Base-by-base conservation (phyloP, 1,140 invertebrate genomes). In the Andricus grossulariae region DNA sequence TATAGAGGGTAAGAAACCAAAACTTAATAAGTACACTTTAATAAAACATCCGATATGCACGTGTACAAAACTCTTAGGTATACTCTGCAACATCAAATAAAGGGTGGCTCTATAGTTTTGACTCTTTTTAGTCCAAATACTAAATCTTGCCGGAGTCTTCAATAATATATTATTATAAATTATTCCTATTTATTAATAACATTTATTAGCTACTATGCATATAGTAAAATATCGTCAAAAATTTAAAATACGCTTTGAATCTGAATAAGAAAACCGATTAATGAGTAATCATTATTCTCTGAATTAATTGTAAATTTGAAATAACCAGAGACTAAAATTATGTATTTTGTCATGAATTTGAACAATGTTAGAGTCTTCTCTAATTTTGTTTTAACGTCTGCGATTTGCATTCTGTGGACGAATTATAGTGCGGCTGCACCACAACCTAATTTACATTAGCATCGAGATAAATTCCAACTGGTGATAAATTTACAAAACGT, bases 381-480 rank as follows among this genome's bases (percentile, higher is more conserved):
- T 66, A 66, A 66, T 66, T 66, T 66, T 21, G 39, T 66, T 60
- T 66, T 66, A 66, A 66, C 57, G 57, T 66, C 25, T 21, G 15
- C 57, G 57, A 66, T 66, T 66, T 66, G 57, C 57, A 66, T 66
- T 66, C 57, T 66, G 25, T 66, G 57, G 39, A 66, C 57, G 57
- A 66, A 66, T 66, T 66, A 66, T 66, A 25, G 57, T 66, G 57
- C 39, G 57, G 32, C 57, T 39, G 12, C 4, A 66, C 57, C 57
- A 39, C 57, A 66, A 66, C 57, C 25, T 66, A 66, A 66, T 66
- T 66, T 66, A 66, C 57, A 66, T 66, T 66, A 66, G 57, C 57
- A 66, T 66, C 32, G 32, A 66, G 57, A 66, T 66, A 66, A 66
- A 66, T 66, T 66, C 25, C 57, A 66, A 16, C 57, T 66, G 13